Base-by-base conservation (phyloP, 2,888 invertebrate genomes). In the Eilema sororculum region DNA sequence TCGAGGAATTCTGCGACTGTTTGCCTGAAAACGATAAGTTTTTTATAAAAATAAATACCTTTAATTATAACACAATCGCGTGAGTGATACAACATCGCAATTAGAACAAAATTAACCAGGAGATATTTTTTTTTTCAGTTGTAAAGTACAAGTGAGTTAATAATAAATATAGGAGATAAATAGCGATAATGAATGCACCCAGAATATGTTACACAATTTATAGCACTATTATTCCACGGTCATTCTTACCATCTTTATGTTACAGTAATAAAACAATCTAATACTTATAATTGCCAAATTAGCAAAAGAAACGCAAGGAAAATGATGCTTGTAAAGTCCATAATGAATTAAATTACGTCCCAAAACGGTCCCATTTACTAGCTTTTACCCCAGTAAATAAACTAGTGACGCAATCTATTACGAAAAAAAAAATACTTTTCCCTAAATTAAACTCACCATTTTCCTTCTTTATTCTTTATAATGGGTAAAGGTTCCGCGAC, bases 1-100 rank as follows among this genome's bases (percentile, higher is more conserved):
- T 97, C 97, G 41, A 97, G 89, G 69, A 96, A 96, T 73, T 97
- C 96, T 0, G 96, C 95, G n/a, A 97, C 87, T 3, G 93, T 93
- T 88, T 95, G 95, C 93, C 96, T 95, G 86, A 67, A 93, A 92
- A 66, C 65, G 67, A 77, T 1, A 65, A 37, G n/a, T 20, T 0
- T 46, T 46, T 0, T 20, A 20, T 41, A 41, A 13, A 41, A 10
- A 25, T 25, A 13, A 41, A 46, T 6, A 20, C 0, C 20, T 46
- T 20, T 2, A 52, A 52, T n/a, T 52, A 52, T 6, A n/a, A n/a
- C 8, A 3, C 16, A 52, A 9, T 6, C n/a, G 16, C 2, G 6
- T 52, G 3, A 52, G 9, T 20, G 2, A n/a, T 8, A 52, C 9
- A 6, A 20, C 20, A n/a, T 52, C 3, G 8, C 9, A 9, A n/a